Base-by-base conservation (phyloP, 1,140 invertebrate species). In the Radopholus similis region DNA sequence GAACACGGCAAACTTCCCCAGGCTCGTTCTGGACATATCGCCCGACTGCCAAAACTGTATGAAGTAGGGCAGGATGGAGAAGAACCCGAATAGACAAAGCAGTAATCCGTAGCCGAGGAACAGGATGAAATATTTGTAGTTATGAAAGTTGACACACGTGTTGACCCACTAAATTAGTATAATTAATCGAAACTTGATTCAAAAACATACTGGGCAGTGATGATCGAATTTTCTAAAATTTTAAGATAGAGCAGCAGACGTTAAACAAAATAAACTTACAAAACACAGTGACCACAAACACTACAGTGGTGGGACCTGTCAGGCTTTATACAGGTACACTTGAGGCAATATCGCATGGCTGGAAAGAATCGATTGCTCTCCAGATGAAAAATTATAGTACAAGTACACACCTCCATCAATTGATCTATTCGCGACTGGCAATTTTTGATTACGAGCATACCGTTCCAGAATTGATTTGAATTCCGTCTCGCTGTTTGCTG, bases 91-190 rank as follows among this genome's bases (percentile, higher is more conserved):
- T 21, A 74, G 38, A 42, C 72, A 75, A 8, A 77, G 35, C 2
- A 68, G 15, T 13, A 75, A 73, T 18, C 76, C 73, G 49, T 81
- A 81, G 53, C 79, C 62, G 15, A 81, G 64, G 40, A 79, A 81
- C 30, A 81, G 74, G 11, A 81, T 21, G 64, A 81, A 81, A 44
- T 64, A 75, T 58, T 82, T 82, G 73, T 82, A 83, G 58, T 81
- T 81, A 28, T 38, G 15, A 32, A 68, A 72, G 42, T 74, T 68
- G 37, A 81, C 70, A 63, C 79, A 81, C 13, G 74, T 77, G 60
- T 78, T 81, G 57, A 83, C 70, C 78, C 15, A 4, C 54, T 18
- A 40, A 55, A 55, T 30, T 8, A 15, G 18, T 21, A 30, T 21
- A 21, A 21, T 35, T 40, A 18, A 55, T n/a, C n/a, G 44, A 40